phyloP scores from a whole-genome alignment of 2,888 invertebrate genomes.

The Bellardia bayeri region DNA sequence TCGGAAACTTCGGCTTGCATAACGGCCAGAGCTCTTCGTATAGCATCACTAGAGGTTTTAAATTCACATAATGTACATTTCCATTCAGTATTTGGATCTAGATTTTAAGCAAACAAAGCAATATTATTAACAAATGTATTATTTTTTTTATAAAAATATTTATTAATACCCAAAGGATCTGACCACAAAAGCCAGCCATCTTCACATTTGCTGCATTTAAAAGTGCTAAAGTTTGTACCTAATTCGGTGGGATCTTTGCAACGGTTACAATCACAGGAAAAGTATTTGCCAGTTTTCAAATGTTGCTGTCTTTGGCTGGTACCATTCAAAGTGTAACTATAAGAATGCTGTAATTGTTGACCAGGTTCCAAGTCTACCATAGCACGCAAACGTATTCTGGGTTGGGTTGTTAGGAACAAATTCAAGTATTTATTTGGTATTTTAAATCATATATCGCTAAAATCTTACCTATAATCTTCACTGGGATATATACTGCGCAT shows the following conservation, averaged over 20 bases:
- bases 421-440: neutral
- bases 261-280: conserved; percentile 90
- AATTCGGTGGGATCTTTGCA: conserved; percentile 93
- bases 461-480: conserved; percentile 84
- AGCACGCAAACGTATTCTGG: conserved; percentile 89
- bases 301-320: conserved; percentile 89
- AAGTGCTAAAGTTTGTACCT: conserved; percentile 90
- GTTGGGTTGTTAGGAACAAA: conserved; percentile 19
- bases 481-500: conserved; percentile 87
- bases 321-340: conserved; percentile 90
- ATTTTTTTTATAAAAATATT: neutral
- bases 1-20: conserved; percentile 89
- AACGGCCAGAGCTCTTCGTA: conserved; percentile 87
- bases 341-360: conserved; percentile 89
- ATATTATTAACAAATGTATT: neutral
- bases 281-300: conserved; percentile 91
- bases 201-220: conserved; percentile 92
- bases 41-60: conserved; percentile 86
- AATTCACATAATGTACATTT: conserved; percentile 86
- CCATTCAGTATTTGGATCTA: conserved; percentile 80
- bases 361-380: conserved; percentile 88
- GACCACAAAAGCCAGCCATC: conserved; percentile 88
- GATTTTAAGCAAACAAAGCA: neutral
- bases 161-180: conserved; percentile 87
- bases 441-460: neutral